Evolutionary conservation across 1,140 invertebrate genomes (phyloP).

Genomic region (Tetramorium parvispinum): DNA sequence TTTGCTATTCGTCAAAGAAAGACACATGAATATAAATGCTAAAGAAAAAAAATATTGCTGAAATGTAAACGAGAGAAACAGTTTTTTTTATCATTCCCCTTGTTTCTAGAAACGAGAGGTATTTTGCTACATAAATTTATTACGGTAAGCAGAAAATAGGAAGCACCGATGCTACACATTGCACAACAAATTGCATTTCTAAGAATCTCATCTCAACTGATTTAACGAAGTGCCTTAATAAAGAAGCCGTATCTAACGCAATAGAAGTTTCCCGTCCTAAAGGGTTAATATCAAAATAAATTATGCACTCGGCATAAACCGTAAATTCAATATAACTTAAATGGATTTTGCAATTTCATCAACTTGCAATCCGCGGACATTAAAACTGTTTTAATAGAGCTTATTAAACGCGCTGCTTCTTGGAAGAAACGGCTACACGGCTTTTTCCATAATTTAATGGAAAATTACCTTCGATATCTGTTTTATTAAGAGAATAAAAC

Average conservation of each 20-base stretch:
- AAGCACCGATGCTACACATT: neutral
- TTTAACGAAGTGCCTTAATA: constrained; percentile 50
- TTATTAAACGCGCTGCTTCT: constrained; percentile 28
- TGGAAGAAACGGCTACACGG: neutral
- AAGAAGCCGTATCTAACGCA: constrained; percentile 1
- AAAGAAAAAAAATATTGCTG: neutral
- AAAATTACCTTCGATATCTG: neutral
- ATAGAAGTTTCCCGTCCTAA: constrained; percentile 15
- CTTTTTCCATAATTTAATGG: constrained; percentile 2
- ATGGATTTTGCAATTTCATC: constrained; percentile 40
- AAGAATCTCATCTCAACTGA: constrained; percentile 9
- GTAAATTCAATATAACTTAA: constrained; percentile 41
- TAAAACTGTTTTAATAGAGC: constrained; percentile 45
- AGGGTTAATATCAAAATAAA: constrained; percentile 38
- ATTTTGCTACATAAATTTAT: constrained; percentile 28
- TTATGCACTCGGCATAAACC: neutral
- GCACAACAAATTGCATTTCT: constrained; percentile 32
- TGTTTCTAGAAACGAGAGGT: neutral
- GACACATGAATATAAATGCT: neutral
- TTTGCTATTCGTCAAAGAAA: neutral
- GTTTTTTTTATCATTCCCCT: constrained; percentile 3
- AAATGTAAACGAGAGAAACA: neutral
- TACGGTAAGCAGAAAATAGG: constrained; percentile 16
- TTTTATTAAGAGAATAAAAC: neutral
- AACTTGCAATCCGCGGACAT: constrained; percentile 33